Evolutionary conservation across 2,888 invertebrate genomes (phyloP).

Genomic region (Ypsolopha sequella): DNA sequence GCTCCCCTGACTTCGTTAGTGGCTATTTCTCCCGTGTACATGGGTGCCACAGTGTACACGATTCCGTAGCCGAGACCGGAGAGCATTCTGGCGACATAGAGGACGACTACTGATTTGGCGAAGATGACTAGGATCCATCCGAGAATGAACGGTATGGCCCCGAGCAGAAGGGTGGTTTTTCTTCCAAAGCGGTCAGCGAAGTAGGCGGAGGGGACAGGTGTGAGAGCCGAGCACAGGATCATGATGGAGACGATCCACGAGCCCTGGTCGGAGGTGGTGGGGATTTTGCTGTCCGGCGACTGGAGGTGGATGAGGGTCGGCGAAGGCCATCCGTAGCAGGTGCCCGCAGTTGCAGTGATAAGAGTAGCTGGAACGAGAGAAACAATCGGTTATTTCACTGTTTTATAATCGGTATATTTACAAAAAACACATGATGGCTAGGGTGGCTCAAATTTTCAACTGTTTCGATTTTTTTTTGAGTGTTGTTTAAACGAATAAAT

Average conservation of each 20-base stretch:
- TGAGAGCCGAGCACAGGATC: conserved; percentile 74
- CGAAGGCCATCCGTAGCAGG: conserved; percentile 73
- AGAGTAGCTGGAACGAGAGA: conserved; percentile 56
- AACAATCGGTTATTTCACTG: neutral
- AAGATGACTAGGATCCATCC: conserved; percentile 75
- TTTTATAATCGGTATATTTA: neutral
- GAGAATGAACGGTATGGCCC: conserved; percentile 71
- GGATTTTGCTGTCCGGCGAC: conserved; percentile 53
- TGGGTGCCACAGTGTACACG: conserved; percentile 72
- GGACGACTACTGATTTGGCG: conserved; percentile 63
- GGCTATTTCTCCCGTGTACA: conserved; percentile 75
- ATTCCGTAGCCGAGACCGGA: conserved; percentile 75
- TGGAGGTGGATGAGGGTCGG: conserved; percentile 68
- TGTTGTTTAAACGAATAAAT: too few relatives aligned
- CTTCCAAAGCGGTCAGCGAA: conserved; percentile 76
- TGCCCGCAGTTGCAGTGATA: conserved; percentile 65
- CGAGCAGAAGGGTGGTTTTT: conserved; percentile 73
- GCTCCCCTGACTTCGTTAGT: conserved; percentile 72
- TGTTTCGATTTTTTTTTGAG: neutral
- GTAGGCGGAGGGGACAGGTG: conserved; percentile 72
- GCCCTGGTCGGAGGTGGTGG: conserved; percentile 59
- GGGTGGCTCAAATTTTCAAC: neutral
- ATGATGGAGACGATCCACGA: conserved; percentile 76
- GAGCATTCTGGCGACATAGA: conserved; percentile 73
- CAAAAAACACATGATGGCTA: neutral